Evolutionary conservation across 2,797 vertebrate genomes (phyloP).

Genomic region (Brotula barbata): DNA sequence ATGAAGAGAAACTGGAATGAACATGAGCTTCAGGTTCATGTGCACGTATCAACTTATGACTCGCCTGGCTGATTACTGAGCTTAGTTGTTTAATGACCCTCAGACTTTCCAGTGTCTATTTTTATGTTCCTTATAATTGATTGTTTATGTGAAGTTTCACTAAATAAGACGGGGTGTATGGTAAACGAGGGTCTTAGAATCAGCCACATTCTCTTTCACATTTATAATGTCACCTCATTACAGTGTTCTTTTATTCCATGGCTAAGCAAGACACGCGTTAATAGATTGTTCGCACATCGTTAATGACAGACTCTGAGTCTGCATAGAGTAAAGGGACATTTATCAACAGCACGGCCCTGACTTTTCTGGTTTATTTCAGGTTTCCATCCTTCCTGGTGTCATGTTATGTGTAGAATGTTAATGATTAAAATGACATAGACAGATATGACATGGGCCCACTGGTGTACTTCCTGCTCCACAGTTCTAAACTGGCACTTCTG

Average conservation of each 20-base stretch:
- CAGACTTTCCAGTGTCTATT: slow-evolving; percentile 30
- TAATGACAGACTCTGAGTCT: slow-evolving; percentile 73
- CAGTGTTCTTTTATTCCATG: slow-evolving; percentile 58
- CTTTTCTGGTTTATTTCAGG: slow-evolving; percentile 47
- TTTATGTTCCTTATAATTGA: slow-evolving; percentile 32
- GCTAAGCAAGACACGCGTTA: slow-evolving; percentile 71
- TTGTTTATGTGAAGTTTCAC: slow-evolving; percentile 35
- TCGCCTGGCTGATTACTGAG: slow-evolving; percentile 49
- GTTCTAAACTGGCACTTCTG: slow-evolving; percentile 83
- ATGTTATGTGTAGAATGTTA: slow-evolving; percentile 56
- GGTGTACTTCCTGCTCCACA: slow-evolving; percentile 86
- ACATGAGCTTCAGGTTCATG: slow-evolving; percentile 65
- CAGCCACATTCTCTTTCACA: slow-evolving; percentile 67
- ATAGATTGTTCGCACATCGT: slow-evolving; percentile 65
- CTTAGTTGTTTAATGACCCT: slow-evolving; percentile 41
- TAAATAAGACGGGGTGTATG: slow-evolving; percentile 59
- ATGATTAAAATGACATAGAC: slow-evolving; percentile 84
- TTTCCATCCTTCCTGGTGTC: slow-evolving; percentile 54
- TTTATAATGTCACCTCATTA: slow-evolving; percentile 62
- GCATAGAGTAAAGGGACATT: slow-evolving; percentile 79
- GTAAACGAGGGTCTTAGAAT: slow-evolving; percentile 76
- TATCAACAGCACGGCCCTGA: slow-evolving; percentile 59
- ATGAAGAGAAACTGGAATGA: slow-evolving; percentile 75
- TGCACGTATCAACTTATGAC: slow-evolving; percentile 43
- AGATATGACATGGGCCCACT: slow-evolving; percentile 86